Evolutionary conservation across 2,113 vertebrate species (phyloP).

Genomic region (Falcunculus frontatus): DNA sequence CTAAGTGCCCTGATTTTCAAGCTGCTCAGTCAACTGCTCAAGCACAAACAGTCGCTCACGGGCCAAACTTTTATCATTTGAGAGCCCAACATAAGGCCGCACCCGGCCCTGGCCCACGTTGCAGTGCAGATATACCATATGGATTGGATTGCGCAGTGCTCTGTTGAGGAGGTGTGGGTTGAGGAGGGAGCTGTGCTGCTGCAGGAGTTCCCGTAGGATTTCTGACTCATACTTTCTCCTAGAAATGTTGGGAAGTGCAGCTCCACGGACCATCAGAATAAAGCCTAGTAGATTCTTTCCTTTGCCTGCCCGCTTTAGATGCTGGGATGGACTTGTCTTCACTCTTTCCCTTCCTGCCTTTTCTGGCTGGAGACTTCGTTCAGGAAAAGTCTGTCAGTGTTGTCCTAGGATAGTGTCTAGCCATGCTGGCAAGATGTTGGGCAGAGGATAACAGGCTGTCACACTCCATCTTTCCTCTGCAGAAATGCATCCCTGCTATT

Average conservation of each 20-base stretch:
- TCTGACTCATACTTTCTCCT: constrained; percentile 61
- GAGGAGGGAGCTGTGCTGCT: constrained; percentile 42
- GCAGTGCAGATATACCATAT: constrained; percentile 15
- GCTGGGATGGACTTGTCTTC: background rate
- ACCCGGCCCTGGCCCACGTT: background rate
- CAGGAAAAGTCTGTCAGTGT: background rate
- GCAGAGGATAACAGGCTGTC: background rate
- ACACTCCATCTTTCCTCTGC: background rate
- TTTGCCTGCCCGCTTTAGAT: background rate
- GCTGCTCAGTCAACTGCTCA: background rate
- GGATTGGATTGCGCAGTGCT: constrained; percentile 43
- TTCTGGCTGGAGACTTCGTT: background rate
- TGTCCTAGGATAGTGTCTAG: background rate
- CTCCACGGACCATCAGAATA: background rate
- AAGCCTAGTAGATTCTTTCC: background rate
- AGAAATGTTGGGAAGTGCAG: constrained; percentile 34
- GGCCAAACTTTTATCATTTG: background rate
- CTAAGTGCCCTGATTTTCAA: background rate
- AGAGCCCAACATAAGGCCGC: background rate
- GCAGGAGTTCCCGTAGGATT: constrained; percentile 46
- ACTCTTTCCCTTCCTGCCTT: background rate
- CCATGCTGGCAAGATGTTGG: background rate
- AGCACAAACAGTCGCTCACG: background rate
- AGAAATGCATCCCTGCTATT: background rate
- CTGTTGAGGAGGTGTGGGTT: constrained; percentile 49